Percentiles rank a stretch among this genome's conserved stretches.
Evolutionary conservation across 1,140 invertebrate genomes (phyloP).

Genomic region (Trinorchestia longiramus): DNA sequence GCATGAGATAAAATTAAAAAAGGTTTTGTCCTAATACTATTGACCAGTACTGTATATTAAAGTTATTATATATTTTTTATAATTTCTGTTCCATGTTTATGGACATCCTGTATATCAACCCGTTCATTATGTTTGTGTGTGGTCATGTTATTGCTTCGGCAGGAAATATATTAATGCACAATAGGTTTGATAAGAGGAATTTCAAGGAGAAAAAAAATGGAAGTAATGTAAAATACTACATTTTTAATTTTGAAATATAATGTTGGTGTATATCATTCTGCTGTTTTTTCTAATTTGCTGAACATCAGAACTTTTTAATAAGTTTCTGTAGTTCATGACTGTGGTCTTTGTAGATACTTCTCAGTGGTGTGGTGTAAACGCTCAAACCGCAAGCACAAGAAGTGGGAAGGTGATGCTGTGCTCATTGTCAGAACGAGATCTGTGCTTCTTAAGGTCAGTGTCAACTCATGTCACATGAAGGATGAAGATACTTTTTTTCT

Average conservation of each 20-base stretch:
- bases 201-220: background rate
- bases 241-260: background rate
- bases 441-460: slow-evolving; percentile 50
- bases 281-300: background rate
- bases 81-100: no score
- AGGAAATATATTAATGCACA: no score
- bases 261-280: background rate
- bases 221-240: background rate
- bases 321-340: background rate
- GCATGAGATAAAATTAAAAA: no score
- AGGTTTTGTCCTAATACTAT: no score
- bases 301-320: background rate
- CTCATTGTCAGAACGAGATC: slow-evolving; percentile 57
- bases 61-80: no score
- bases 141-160: no score
- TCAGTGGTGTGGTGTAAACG: slow-evolving; percentile 58
- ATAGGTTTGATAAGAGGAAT: background rate
- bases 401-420: slow-evolving; percentile 60
- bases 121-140: no score
- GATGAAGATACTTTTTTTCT: background rate
- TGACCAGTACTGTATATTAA: no score
- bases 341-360: slow-evolving; percentile 55
- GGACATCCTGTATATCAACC: no score
- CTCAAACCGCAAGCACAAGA: slow-evolving; percentile 57
- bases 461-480: background rate